Evolutionary conservation across 2,888 invertebrate genomes (phyloP).

Genomic region (Barypeithes pellucidus): DNA sequence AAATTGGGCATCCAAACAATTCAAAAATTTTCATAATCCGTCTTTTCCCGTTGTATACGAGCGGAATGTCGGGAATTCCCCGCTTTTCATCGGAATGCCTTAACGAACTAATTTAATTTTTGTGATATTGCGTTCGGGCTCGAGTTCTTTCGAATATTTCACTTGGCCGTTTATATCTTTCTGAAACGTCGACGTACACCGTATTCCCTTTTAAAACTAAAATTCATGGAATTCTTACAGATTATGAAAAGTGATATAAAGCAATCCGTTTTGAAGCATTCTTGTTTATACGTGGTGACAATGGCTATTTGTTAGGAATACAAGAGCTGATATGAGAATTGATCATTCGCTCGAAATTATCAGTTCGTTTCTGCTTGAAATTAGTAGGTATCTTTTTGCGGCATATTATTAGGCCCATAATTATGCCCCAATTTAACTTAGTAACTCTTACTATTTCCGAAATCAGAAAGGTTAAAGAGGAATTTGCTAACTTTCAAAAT

Average conservation of each 20-base stretch:
- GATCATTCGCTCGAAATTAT: too few species aligned
- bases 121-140: conserved; percentile 51
- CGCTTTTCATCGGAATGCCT: conserved; percentile 51
- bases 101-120: conserved; percentile 56
- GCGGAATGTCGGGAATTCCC: conserved; percentile 47
- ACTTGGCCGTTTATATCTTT: conserved; percentile 51
- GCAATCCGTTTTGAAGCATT: conserved; percentile 27
- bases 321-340: too few species aligned
- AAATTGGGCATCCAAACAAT: conserved; percentile 44
- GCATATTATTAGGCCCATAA: too few species aligned
- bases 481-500: too few species aligned
- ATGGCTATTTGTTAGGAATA: too few species aligned
- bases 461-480: too few species aligned
- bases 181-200: conserved; percentile 48
- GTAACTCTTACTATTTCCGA: too few species aligned
- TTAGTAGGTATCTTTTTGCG: too few species aligned
- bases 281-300: conserved; percentile 1
- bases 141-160: conserved; percentile 47
- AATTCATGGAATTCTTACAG: conserved; percentile 49
- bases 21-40: conserved; percentile 44
- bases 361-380: too few species aligned
- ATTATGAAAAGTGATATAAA: conserved; percentile 51
- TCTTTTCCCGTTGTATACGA: conserved; percentile 41
- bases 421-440: too few species aligned
- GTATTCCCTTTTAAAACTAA: conserved; percentile 35